A percentile compares a stretch with the other conserved stretches of the same genome.
These are phyloP conservation scores for Paralvinella palmiformis DNA, from an alignment of 1,140 invertebrate genomes.

Conservation along the genomic window DNA sequence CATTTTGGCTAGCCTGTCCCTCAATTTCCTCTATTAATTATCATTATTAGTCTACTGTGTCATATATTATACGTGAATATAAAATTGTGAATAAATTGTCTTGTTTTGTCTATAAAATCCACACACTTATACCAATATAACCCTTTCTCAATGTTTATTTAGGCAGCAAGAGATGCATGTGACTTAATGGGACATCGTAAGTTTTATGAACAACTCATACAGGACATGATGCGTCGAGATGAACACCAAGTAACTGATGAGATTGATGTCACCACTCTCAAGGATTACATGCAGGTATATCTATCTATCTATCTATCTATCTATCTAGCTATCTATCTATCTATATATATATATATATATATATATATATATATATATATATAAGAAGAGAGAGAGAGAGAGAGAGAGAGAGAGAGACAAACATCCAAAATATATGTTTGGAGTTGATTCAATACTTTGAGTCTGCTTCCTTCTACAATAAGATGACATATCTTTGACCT, in stretches of 20 bases:
- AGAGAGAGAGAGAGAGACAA: too few relatives aligned
- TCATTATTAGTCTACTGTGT: not conserved
- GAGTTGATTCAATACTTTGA: too few relatives aligned
- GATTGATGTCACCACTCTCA: conserved; percentile 46
- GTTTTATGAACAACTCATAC: conserved; percentile 46
- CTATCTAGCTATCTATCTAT: too few relatives aligned
- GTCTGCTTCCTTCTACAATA: too few relatives aligned
- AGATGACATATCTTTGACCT: too few relatives aligned
- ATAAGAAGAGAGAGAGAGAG: too few relatives aligned
- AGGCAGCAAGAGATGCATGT: conserved; percentile 46
- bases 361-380: too few relatives aligned
- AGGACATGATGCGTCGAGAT: conserved; percentile 40
- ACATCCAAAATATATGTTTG: too few relatives aligned
- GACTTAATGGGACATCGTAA: conserved; percentile 46
- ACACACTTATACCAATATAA: not conserved
- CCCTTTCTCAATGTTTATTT: conserved; percentile 1
- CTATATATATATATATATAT: too few relatives aligned
- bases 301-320: too few relatives aligned
- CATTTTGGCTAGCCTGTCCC: too few relatives aligned
- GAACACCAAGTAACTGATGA: conserved; percentile 42
- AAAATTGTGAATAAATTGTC: not conserved
- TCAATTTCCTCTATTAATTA: too few relatives aligned
- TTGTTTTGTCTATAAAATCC: not conserved
- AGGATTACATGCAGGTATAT: conserved; percentile 51
- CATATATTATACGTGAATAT: not conserved